Evolutionary conservation across 2,888 invertebrate species (phyloP), one percentile per base, ranked within the genome.

Genomic region (Marronus borbonicus): DNA sequence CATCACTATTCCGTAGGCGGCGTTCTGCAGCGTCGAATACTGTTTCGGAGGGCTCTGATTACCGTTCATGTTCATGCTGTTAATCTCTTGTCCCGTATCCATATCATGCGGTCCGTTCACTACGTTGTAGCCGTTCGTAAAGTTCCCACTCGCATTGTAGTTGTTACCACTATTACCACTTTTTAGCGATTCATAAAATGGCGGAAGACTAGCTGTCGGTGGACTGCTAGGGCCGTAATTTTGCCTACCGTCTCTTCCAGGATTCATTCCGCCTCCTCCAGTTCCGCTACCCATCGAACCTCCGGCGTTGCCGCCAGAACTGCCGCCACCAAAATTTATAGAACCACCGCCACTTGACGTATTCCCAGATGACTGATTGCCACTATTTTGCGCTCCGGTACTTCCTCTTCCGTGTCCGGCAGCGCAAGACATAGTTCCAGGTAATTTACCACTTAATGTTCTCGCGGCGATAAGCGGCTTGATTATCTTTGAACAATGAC

Each of bases 221-320:
- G 96, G 96, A 84, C 96, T 96, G 83, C 95, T 96, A 7, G 96
- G 96, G 2, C 96, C 96, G 86, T 96, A 96, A 87, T 96, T 95
- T 79, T 95, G 94, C 69, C 96, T 92, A 0, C 96, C 96, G 86
- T 95, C 95, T 60, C 95, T 92, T 1, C 95, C 95, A 10, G 89
- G 90, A 79, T 91, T 90, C 88, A 88, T 88, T 17, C 95, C 95
- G 58, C 95, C 95, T 44, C 95, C 94, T 2, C 93, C 94, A 0
- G 93, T 93, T 5, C 94, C 88, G 55, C 93, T 91, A 39, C 92
- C 91, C 36, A 86, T 77, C 5, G 86, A 82, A 20, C 92, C 91
- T 1, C 91, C 91, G 5, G 92, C 90, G 74, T 92, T 90, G 78
- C 91, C 91, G 65, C 91, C 91, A 79, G 82, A 85, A 74, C 85